These are phyloP conservation scores for Amblyornis subalaris DNA, from an alignment of 2,113 vertebrate species.

Conservation along the genomic window DNA sequence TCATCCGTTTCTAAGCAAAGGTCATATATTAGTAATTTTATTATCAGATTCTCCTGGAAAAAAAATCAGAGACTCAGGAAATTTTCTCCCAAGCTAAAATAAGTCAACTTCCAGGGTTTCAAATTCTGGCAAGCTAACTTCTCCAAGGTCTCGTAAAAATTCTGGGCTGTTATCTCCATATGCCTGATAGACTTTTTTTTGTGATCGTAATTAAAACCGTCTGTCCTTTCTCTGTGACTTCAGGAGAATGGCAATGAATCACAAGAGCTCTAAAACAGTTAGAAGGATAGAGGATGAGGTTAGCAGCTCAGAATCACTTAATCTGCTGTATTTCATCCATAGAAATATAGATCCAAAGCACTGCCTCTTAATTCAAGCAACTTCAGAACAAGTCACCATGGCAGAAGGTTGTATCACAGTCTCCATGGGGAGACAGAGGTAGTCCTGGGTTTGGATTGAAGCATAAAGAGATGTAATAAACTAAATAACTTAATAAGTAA, in stretches of 20 bases:
- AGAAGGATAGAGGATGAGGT: slow-evolving; percentile 23
- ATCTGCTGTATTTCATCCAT: slow-evolving; percentile 38
- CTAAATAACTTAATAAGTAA: neutral
- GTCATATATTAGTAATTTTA: neutral
- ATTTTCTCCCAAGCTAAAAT: slow-evolving; percentile 6
- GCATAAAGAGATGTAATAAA: neutral
- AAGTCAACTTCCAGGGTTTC: slow-evolving; percentile 14
- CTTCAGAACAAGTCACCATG: neutral
- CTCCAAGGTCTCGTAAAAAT: slow-evolving; percentile 61
- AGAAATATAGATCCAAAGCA: neutral
- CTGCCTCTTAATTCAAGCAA: neutral
- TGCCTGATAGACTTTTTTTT: slow-evolving; percentile 41
- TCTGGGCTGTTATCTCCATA: slow-evolving; percentile 57
- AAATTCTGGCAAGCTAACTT: slow-evolving; percentile 44
- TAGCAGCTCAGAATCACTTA: slow-evolving; percentile 31
- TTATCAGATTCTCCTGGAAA: neutral
- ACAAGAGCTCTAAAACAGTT: slow-evolving; percentile 27
- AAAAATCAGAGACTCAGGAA: neutral
- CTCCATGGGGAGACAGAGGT: neutral
- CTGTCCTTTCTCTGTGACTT: slow-evolving; percentile 54
- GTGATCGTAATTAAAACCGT: slow-evolving; percentile 55
- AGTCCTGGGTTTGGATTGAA: neutral
- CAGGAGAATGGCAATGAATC: slow-evolving; percentile 67
- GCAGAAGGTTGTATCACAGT: neutral
- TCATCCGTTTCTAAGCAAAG: neutral